Evolutionary conservation across 2,888 invertebrate species (phyloP), one percentile per base, ranked within the genome.

Genomic region (Iselma pallidipennis): DNA sequence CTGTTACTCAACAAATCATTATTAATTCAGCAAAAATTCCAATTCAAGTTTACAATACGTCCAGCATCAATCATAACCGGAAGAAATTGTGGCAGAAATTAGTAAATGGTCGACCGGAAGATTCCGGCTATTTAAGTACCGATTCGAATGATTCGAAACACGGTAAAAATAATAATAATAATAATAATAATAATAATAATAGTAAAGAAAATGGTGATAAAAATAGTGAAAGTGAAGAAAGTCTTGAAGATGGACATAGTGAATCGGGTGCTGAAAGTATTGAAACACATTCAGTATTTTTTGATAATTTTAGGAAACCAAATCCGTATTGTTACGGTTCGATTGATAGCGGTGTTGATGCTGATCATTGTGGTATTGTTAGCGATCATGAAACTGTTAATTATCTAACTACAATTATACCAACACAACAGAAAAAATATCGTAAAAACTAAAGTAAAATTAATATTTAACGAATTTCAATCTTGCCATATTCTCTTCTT

Each of bases 191-290:
- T 31, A 84, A 71, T 73, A 87, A 91, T 80, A 91, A 88, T 74
- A 91, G 91, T 65, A 92, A 91, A 65, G 92, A 92, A 76, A 90
- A 89, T n/a, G 86, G 89, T 65, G 89, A 89, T 48, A 62, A 67
- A 37, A 84, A 71, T 73, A 87, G 91, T 80, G 91, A 88, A 74
- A 91, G 91, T 65, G 92, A 91, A 65, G 92, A 92, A 76, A 90
- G 89, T n/a, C 86, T 89, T 65, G 89, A 89, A 33, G 92, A 92
- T 76, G 93, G 90, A 7, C 87, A 91, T 66, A 92, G 93, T 82
- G 94, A 94, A 82, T 94, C 93, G 23, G 94, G 94, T 0, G 94
- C 91, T 3, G 94, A 94, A 78, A 94, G 93, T 82, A 84, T 93
- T 26, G 94, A 92, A 75, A 94, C 94, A 0, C 92, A 94, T 82